Evolutionary conservation across 2,797 vertebrate genomes (phyloP), one percentile per base, ranked within the genome.

Genomic region (Pitangus sulphuratus): DNA sequence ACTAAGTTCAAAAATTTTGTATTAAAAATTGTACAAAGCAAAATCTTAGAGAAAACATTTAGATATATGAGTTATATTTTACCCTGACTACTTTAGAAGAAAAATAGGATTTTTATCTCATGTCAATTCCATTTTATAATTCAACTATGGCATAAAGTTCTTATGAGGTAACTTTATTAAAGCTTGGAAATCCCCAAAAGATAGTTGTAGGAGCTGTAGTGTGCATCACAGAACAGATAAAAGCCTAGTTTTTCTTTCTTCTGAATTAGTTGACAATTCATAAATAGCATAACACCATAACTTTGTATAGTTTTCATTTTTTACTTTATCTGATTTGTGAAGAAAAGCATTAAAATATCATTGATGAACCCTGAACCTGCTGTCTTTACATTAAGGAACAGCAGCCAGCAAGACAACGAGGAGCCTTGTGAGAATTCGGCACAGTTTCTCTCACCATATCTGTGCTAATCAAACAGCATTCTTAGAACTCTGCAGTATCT

Each of bases 391-490:
- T 28, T 62, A 25, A 2, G 1, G 93, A 83, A 15, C 48, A 88
- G 48, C 78, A 87, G 16, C 31, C 56, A 84, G 56, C 82, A 90
- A 93, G 76, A 70, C 35, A 62, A 18, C 58, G 53, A 89, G 69
- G 37, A 44, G 37, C 57, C 61, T 91, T 74, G 15, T 71, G 87
- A 91, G 69, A 87, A 70, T 71, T 92, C 60, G n/a, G 57, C 58
- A 57, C 30, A 25, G 28, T 77, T 12, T 25, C 65, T 91, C 50
- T 74, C 64, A 37, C 48, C 33, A 9, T 61, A 45, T 62, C 58
- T 91, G 30, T 85, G 72, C 77, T 96, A 79, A 89, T 95, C 90
- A 82, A 88, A 87, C 50, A 87, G 53, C 75, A 69, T 91, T 95
- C 62, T 92, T 50, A 93, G 68, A 40, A 39, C 54, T 80, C 79